Evolutionary conservation across 2,888 invertebrate species (phyloP).

Genomic region (Caenorhabditis sp.): DNA sequence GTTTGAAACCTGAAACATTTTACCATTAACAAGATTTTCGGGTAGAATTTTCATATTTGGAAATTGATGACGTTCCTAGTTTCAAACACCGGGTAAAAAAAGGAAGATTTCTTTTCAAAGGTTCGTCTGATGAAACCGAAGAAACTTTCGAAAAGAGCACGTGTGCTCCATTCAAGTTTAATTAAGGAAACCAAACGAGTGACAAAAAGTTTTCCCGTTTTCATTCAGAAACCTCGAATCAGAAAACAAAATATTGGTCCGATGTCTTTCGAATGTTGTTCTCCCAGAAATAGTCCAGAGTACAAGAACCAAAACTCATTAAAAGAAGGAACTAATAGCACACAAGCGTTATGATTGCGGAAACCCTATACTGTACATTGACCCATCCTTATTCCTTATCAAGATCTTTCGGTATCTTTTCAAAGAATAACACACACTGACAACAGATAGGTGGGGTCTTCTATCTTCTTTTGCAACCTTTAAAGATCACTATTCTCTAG

Average conservation of each 20-base stretch:
- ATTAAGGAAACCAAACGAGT: slow-evolving; percentile 33
- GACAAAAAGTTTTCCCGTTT: slow-evolving; percentile 10
- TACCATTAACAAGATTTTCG: background rate
- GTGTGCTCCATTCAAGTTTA: slow-evolving; percentile 18
- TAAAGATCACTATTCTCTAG: slow-evolving; percentile 17
- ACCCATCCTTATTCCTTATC: slow-evolving; percentile 31
- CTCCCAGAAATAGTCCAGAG: background rate
- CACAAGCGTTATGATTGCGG: slow-evolving; percentile 26
- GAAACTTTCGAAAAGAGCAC: slow-evolving; percentile 12
- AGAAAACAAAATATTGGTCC: background rate
- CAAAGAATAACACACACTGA: slow-evolving; percentile 45
- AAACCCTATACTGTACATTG: slow-evolving; percentile 14
- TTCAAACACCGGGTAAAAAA: background rate
- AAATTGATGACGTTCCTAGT: background rate
- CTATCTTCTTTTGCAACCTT: slow-evolving; percentile 21
- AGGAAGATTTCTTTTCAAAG: slow-evolving; percentile 1
- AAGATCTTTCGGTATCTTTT: slow-evolving; percentile 31
- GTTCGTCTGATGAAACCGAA: background rate
- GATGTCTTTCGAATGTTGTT: background rate
- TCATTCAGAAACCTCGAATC: background rate
- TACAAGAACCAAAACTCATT: slow-evolving; percentile 24
- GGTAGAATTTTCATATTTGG: background rate
- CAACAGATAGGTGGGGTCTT: background rate
- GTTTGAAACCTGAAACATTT: slow-evolving; percentile 41
- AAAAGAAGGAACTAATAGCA: slow-evolving; percentile 10